phyloP scores from a whole-genome alignment of 2,797 vertebrate genomes.

The Sciaenops ocellatus region DNA sequence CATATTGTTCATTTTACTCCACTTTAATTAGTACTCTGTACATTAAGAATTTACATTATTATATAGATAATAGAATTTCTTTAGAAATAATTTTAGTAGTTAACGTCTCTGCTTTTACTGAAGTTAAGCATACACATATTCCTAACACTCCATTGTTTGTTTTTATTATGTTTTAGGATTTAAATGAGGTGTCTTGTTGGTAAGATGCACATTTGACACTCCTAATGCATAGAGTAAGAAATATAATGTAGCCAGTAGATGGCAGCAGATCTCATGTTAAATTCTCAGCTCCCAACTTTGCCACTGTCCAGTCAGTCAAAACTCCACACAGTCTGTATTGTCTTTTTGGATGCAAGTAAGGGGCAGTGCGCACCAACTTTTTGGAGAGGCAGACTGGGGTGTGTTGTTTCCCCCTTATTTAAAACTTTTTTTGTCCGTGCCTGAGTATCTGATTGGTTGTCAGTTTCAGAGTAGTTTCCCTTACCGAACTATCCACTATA shows the following conservation, averaged over 20 bases:
- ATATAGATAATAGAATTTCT: background rate
- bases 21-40: background rate
- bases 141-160: background rate
- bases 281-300: background rate
- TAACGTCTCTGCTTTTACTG: background rate
- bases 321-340: background rate
- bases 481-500: slow-evolving; percentile 68
- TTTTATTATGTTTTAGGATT: too few relatives aligned
- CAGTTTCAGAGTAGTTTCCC: slow-evolving; percentile 54
- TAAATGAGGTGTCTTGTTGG: background rate
- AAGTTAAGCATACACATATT: background rate
- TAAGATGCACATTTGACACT: too few relatives aligned
- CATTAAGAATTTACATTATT: background rate
- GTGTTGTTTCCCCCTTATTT: slow-evolving; percentile 5
- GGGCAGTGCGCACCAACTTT: slow-evolving; percentile 23
- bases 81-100: background rate
- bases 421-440: slow-evolving; percentile 3
- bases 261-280: slow-evolving; percentile 59
- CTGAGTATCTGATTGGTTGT: slow-evolving; percentile 78
- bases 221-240: too few relatives aligned
- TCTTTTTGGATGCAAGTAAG: slow-evolving; percentile 7
- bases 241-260: slow-evolving; percentile 57
- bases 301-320: background rate
- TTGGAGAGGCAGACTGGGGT: slow-evolving; percentile 17
- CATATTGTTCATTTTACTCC: background rate